Conservation (phyloP, 2,797 vertebrate species). For the Molossus molossus region DNA sequence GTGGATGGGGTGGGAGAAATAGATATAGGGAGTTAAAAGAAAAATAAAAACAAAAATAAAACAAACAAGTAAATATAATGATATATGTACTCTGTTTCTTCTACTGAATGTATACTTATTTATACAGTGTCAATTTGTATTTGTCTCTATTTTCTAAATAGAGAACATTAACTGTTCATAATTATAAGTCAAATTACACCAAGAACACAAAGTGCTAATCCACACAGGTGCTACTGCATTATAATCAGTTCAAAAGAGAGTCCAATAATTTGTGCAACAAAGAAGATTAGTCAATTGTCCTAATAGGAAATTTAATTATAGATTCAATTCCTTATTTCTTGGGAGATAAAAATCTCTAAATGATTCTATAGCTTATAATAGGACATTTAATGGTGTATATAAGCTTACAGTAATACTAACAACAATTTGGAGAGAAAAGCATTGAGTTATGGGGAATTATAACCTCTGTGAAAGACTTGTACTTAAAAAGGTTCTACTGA, state of each 20-base stretch:
- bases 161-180: conserved; percentile 49
- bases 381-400: conserved; percentile 33
- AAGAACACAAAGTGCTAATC: conserved; percentile 27
- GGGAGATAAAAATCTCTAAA: conserved; percentile 56
- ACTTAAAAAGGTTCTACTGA: conserved; percentile 5
- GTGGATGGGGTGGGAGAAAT: neutral
- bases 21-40: neutral
- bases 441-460: conserved; percentile 40
- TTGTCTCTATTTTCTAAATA: conserved; percentile 55
- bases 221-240: neutral
- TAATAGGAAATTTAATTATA: conserved; percentile 63
- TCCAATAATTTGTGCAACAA: conserved; percentile 55
- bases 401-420: conserved; percentile 44
- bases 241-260: conserved; percentile 39
- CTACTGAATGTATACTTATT: neutral
- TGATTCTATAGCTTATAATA: conserved; percentile 52
- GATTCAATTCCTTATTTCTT: conserved; percentile 69
- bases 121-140: neutral
- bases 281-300: conserved; percentile 52
- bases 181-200: neutral
- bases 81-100: neutral
- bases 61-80: neutral
- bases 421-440: neutral
- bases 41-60: neutral
- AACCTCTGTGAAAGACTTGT: conserved; percentile 5